phyloP scores from a whole-genome alignment of 2,888 invertebrate genomes.

The Tethea ocularis region DNA sequence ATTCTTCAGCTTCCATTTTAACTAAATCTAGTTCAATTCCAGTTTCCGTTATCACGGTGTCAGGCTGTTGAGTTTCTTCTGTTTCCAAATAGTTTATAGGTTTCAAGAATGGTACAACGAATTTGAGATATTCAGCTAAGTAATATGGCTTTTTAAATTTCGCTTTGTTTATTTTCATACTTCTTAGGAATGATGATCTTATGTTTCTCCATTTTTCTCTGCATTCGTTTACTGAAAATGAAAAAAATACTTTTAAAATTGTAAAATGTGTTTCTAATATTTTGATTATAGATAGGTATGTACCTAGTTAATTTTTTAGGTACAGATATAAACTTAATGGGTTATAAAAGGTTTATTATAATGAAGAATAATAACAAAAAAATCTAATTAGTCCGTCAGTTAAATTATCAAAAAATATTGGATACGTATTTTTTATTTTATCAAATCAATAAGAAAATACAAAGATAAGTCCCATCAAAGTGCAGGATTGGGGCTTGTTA shows the following conservation, averaged over 20 bases:
- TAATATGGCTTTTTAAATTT: constrained; percentile 48
- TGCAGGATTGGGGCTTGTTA: too few species aligned
- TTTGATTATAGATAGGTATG: too few species aligned
- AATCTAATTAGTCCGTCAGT: too few species aligned
- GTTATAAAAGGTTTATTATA: too few species aligned
- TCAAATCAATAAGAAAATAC: too few species aligned
- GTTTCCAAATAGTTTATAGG: constrained; percentile 26
- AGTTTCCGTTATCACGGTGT: neutral
- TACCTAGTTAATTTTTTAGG: too few species aligned
- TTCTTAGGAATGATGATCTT: constrained; percentile 45
- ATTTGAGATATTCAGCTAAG: constrained; percentile 39
- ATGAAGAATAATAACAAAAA: too few species aligned
- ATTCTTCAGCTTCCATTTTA: constrained; percentile 11
- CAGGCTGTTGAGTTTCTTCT: neutral
- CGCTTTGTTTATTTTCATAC: constrained; percentile 34
- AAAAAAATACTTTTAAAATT: neutral
- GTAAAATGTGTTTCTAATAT: too few species aligned
- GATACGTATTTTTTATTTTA: too few species aligned
- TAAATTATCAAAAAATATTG: too few species aligned
- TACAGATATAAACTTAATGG: too few species aligned
- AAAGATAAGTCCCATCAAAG: too few species aligned
- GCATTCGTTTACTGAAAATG: constrained; percentile 44
- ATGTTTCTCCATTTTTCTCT: constrained; percentile 54
- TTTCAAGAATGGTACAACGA: constrained; percentile 45
- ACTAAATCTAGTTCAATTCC: constrained; percentile 9